A percentile compares a stretch with the other conserved stretches of the same genome.
Conservation (phyloP, 2,797 vertebrate genomes). For the Galagoides demidoff region DNA sequence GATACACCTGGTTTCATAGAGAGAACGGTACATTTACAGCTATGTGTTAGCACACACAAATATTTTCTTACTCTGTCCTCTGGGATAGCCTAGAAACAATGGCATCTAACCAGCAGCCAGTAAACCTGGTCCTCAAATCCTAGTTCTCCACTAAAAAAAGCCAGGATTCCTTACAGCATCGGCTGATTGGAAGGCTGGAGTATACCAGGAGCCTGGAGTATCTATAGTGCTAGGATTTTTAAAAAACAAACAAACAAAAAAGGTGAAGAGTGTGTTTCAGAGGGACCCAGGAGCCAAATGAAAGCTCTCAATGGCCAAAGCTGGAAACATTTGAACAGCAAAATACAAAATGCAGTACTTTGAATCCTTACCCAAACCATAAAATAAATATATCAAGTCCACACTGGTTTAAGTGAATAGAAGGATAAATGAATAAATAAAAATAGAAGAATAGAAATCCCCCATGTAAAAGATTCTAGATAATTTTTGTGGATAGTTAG, state of each 20-base stretch:
- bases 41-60: neutral
- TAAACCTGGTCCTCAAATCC: neutral
- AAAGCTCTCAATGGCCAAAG: neutral
- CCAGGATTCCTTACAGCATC: neutral
- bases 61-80: neutral
- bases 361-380: neutral
- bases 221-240: neutral
- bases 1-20: neutral
- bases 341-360: neutral
- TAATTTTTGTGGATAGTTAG: neutral
- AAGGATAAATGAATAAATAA: neutral
- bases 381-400: neutral
- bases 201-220: neutral
- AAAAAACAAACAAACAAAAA: neutral
- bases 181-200: neutral
- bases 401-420: neutral
- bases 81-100: neutral
- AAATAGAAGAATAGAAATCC: neutral
- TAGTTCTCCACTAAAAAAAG: neutral
- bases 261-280: neutral
- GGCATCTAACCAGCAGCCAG: neutral
- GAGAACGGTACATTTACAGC: neutral
- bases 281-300: neutral
- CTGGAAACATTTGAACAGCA: neutral
- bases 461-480: neutral